Percentiles rank a stretch among this genome's conserved stretches.
Evolutionary conservation across 2,797 vertebrate species (phyloP).

Genomic region (Micrastur ruficollis): DNA sequence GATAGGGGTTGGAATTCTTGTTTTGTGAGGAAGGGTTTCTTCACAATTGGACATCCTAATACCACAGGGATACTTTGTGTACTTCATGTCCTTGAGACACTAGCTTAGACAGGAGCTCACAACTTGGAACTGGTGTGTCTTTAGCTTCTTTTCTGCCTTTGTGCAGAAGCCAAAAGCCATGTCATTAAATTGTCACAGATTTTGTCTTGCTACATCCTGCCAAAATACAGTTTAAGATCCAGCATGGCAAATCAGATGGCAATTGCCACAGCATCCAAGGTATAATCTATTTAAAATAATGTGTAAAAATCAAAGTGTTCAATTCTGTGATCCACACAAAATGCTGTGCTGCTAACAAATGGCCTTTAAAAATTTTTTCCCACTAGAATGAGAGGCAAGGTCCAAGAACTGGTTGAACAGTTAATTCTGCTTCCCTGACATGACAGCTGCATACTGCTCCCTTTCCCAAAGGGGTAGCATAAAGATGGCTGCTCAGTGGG

Average conservation of each 20-base stretch:
- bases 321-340: background rate
- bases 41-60: background rate
- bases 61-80: background rate
- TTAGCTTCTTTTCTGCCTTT: background rate
- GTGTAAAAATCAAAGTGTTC: background rate
- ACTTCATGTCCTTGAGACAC: background rate
- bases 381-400: background rate
- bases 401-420: background rate
- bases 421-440: background rate
- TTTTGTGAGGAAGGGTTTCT: background rate
- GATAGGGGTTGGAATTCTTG: background rate
- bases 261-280: background rate
- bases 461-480: background rate
- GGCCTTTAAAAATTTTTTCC: background rate
- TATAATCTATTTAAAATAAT: background rate
- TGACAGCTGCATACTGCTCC: background rate
- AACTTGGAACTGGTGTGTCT: background rate
- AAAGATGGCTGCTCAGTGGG: accelerated
- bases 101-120: background rate
- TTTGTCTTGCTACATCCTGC: background rate
- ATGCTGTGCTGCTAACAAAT: background rate
- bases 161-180: background rate
- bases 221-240: background rate
- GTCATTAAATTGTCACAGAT: background rate
- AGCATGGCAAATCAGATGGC: background rate